Percentiles rank a stretch among this genome's conserved stretches.
phyloP scores from a whole-genome alignment of 2,113 vertebrate species.

The Lethenteron camtschaticum region DNA sequence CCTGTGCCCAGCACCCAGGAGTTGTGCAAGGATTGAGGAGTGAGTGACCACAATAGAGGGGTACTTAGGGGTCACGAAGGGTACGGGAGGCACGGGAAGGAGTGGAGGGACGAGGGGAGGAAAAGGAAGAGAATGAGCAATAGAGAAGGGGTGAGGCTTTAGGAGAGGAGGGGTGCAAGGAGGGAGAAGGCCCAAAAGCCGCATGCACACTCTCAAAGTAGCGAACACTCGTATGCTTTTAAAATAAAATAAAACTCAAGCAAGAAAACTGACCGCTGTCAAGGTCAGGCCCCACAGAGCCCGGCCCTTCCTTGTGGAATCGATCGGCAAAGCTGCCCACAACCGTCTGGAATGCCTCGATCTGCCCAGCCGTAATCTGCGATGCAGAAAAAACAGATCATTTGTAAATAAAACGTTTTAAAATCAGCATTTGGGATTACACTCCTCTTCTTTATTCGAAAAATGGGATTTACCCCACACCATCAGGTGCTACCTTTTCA shows the following conservation, averaged over 20 bases:
- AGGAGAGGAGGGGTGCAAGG: neutral
- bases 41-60: neutral
- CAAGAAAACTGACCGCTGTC: slow-evolving; percentile 37
- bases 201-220: too few relatives aligned
- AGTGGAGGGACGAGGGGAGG: neutral
- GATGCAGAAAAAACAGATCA: neutral
- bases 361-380: slow-evolving; percentile 45
- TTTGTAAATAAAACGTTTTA: neutral
- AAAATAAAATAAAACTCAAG: too few relatives aligned
- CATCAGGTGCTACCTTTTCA: too few relatives aligned
- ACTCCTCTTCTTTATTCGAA: neutral
- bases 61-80: neutral
- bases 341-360: slow-evolving; percentile 27
- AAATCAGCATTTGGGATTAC: neutral
- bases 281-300: slow-evolving; percentile 53
- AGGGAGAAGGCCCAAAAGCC: neutral
- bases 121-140: neutral
- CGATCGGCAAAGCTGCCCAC: slow-evolving; percentile 34
- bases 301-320: slow-evolving; percentile 45
- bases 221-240: too few relatives aligned
- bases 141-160: neutral
- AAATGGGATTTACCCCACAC: too few relatives aligned
- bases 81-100: neutral
- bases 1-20: slow-evolving; percentile 22
- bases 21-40: neutral